A percentile compares a stretch with the other conserved stretches of the same genome.
These are phyloP conservation scores for Casuarius casuarius DNA, from an alignment of 2,113 vertebrate genomes.

Conservation along the genomic window DNA sequence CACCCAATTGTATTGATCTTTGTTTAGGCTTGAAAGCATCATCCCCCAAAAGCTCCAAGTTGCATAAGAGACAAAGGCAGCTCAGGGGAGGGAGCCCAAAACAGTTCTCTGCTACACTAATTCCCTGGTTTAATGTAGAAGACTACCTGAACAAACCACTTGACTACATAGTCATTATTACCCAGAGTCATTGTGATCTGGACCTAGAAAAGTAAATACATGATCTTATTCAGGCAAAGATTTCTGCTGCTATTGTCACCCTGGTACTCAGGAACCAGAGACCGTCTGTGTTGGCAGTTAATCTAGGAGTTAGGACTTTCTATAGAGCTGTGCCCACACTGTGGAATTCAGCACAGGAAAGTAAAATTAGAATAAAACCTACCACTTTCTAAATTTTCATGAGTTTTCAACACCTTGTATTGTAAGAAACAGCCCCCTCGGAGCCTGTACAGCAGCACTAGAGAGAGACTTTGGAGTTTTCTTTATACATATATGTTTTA, in stretches of 20 bases:
- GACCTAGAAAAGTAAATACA: neutral
- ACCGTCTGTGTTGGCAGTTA: neutral
- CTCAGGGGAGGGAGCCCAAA: neutral
- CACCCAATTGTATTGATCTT: neutral
- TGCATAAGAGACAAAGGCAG: neutral
- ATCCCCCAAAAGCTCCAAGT: neutral
- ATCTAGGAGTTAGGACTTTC: neutral
- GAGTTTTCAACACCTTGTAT: neutral
- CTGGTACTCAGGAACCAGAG: neutral
- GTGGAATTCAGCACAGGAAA: neutral
- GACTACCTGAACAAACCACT: neutral
- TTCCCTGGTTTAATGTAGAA: neutral
- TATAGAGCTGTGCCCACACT: neutral
- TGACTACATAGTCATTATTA: neutral
- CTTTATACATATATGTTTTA: neutral
- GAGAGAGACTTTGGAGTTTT: neutral
- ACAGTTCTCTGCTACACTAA: neutral
- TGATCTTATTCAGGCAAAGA: neutral
- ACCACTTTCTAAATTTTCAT: neutral
- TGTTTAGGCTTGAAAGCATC: neutral
- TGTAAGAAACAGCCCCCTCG: neutral
- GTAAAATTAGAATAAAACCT: neutral
- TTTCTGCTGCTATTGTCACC: neutral
- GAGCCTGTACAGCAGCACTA: neutral
- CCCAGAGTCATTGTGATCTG: rapidly evolving